Conservation (phyloP, 2,888 invertebrate genomes). For the Lasioglossum oenotherae region DNA sequence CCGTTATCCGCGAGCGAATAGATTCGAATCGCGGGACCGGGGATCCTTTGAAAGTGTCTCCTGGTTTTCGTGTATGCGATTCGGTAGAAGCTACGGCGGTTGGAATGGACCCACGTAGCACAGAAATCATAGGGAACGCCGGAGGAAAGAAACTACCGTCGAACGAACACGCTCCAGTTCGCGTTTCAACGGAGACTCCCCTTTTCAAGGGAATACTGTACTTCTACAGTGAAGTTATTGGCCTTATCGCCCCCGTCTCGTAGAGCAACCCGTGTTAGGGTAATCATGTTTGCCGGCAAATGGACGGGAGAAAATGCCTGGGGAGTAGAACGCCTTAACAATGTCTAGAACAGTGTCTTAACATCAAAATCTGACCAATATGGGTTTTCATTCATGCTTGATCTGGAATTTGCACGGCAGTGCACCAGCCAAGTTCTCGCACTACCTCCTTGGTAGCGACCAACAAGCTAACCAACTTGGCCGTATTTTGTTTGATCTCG, state of each 20-base stretch:
- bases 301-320: neutral
- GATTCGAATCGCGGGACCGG: conserved; percentile 19
- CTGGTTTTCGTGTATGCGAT: conserved; percentile 1
- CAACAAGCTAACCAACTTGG: too few species aligned
- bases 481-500: too few species aligned
- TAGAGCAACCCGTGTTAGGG: neutral
- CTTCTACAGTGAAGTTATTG: neutral
- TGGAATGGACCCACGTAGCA: neutral
- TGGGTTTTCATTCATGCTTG: neutral
- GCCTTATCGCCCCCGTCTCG: neutral
- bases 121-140: conserved; percentile 6
- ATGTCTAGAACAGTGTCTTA: neutral
- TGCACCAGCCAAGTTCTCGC: too few species aligned
- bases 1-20: conserved; percentile 27
- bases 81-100: conserved; percentile 7
- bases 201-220: conserved; percentile 1
- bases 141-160: conserved; percentile 7
- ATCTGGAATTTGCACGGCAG: neutral
- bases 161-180: neutral
- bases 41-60: conserved; percentile 33
- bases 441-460: too few species aligned
- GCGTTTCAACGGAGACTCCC: neutral
- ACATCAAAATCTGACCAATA: neutral
- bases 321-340: neutral
- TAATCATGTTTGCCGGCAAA: neutral